phyloP scores from a whole-genome alignment of 2,797 vertebrate species.

The Trachurus trachurus region DNA sequence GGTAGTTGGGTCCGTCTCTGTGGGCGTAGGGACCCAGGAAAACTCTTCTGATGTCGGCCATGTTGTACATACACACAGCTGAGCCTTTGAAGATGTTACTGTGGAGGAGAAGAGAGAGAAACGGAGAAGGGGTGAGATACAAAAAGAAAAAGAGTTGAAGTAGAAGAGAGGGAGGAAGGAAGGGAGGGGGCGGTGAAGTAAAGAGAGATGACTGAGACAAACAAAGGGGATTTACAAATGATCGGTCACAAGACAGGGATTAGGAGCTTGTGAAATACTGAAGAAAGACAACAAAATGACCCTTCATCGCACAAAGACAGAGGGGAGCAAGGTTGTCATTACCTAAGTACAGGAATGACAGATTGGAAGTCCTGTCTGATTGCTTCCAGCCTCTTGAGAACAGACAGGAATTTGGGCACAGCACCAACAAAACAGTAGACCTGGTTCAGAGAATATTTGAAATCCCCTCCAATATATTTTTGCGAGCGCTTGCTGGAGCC shows the following conservation, averaged over 20 bases:
- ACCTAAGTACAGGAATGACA: constrained; percentile 76
- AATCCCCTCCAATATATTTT: constrained; percentile 65
- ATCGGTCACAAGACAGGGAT: constrained; percentile 66
- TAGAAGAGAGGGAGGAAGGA: constrained; percentile 5
- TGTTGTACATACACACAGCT: constrained; percentile 98
- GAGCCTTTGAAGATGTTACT: constrained; percentile 99
- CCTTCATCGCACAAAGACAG: constrained; percentile 72
- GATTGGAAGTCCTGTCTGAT: constrained; percentile 78
- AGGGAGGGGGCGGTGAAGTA: constrained; percentile 27
- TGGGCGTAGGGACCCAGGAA: constrained; percentile 98
- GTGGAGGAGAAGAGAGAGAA: constrained; percentile 25
- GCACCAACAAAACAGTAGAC: constrained; percentile 73
- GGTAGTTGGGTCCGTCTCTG: constrained; percentile 97
- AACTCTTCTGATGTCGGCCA: constrained; percentile 96
- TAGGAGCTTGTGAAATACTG: constrained; percentile 67
- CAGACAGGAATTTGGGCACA: constrained; percentile 82
- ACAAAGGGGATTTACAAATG: constrained; percentile 59
- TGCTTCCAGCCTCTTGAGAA: constrained; percentile 79
- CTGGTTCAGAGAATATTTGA: constrained; percentile 67
- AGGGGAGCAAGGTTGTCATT: constrained; percentile 71
- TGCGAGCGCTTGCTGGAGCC: constrained; percentile 59
- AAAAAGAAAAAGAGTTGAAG: constrained; percentile 1
- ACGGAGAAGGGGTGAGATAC: neutral
- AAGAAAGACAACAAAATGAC: constrained; percentile 78
- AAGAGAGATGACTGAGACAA: constrained; percentile 45